Conservation (phyloP, 2,113 vertebrate species). For the Columbina picui region DNA sequence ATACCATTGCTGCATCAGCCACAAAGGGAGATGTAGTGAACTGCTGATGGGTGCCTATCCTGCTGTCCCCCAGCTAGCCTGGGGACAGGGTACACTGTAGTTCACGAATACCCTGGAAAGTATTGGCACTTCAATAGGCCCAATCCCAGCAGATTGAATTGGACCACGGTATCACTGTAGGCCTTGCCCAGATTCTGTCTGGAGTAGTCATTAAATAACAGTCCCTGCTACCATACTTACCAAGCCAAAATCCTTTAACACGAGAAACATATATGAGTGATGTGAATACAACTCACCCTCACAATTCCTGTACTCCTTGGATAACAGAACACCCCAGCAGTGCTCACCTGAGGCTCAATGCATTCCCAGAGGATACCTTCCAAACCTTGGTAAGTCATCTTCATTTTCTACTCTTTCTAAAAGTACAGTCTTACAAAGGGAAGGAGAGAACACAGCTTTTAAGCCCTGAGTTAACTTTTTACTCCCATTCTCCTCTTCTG, state of each 20-base stretch:
- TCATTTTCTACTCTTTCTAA: neutral
- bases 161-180: neutral
- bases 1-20: rapidly evolving
- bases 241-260: neutral
- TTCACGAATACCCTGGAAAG: rapidly evolving
- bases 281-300: neutral
- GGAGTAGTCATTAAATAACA: neutral
- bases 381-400: neutral
- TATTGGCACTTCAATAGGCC: neutral
- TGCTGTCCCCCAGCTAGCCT: rapidly evolving
- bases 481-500: neutral
- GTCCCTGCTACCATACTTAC: neutral
- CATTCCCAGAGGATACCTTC: neutral
- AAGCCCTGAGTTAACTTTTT: neutral
- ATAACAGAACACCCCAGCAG: neutral
- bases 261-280: rapidly evolving
- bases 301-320: neutral
- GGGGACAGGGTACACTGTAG: rapidly evolving
- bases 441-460: neutral
- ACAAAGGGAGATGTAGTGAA: neutral
- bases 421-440: neutral
- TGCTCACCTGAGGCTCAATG: rapidly evolving
- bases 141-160: rapidly evolving
- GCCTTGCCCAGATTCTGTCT: neutral
- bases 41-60: neutral